phyloP scores from a whole-genome alignment of 2,113 vertebrate species.

The Heteronetta atricapilla region DNA sequence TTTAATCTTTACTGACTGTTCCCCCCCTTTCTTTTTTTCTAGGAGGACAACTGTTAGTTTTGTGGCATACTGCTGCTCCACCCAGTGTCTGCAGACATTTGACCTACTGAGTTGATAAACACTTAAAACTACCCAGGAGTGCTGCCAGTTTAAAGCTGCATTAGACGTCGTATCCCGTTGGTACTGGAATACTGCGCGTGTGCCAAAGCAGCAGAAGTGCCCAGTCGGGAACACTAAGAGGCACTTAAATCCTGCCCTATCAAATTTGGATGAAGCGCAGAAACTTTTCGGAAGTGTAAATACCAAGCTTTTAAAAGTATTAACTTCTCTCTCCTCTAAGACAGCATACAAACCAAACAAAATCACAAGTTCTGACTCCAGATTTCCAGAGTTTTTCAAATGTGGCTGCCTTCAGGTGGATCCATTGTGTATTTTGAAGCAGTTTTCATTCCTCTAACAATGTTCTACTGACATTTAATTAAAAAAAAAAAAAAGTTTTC shows the following conservation, averaged over 20 bases:
- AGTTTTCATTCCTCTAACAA: not conserved
- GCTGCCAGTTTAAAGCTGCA: slow-evolving; percentile 52
- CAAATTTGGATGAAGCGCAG: slow-evolving; percentile 34
- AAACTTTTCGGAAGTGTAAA: slow-evolving; percentile 58
- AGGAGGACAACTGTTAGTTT: slow-evolving; percentile 93
- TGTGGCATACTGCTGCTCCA: slow-evolving; percentile 97
- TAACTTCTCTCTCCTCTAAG: slow-evolving; percentile 55
- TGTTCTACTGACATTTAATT: not conserved
- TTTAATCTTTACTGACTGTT: slow-evolving; percentile 58
- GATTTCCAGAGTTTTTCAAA: slow-evolving; percentile 61
- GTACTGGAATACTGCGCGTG: slow-evolving; percentile 19
- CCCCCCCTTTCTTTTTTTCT: not conserved
- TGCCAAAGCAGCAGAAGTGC: slow-evolving; percentile 50
- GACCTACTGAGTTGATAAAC: slow-evolving; percentile 90
- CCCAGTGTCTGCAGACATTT: slow-evolving; percentile 91
- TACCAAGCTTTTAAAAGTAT: slow-evolving; percentile 43
- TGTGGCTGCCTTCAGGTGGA: slow-evolving; percentile 4
- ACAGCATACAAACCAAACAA: slow-evolving; percentile 60
- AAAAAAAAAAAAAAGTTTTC: not conserved
- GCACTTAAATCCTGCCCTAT: slow-evolving; percentile 48
- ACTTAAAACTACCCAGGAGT: slow-evolving; percentile 57
- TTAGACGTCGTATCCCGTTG: not conserved
- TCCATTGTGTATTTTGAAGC: not conserved
- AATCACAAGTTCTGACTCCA: slow-evolving; percentile 38
- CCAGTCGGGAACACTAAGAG: slow-evolving; percentile 12